These are phyloP conservation scores for Leptinotarsa defecta DNA, from an alignment of 1,140 invertebrate genomes.

Conservation along the genomic window DNA sequence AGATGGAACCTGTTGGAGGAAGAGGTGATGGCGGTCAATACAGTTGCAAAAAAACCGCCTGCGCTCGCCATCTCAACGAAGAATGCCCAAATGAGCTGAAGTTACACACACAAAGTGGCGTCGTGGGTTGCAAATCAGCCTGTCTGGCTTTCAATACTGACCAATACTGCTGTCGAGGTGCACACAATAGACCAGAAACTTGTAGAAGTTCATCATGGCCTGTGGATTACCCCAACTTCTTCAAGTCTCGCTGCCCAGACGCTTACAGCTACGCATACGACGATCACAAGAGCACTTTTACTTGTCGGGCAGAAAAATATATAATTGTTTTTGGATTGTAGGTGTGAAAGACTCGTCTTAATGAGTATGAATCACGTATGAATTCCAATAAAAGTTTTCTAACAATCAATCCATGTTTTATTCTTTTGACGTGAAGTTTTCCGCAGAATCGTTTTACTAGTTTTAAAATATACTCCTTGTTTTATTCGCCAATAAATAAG, in stretches of 20 bases:
- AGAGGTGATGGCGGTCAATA: conserved; percentile 48
- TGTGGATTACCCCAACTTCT: conserved; percentile 54
- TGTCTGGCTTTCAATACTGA: conserved; percentile 57
- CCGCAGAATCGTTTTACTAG: too few species aligned
- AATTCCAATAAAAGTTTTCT: too few species aligned
- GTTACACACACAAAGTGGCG: conserved; percentile 45
- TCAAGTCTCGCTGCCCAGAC: conserved; percentile 57
- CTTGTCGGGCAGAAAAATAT: conserved; percentile 49
- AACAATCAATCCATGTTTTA: too few species aligned
- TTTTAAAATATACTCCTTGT: too few species aligned
- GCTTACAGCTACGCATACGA: conserved; percentile 59
- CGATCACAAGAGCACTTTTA: conserved; percentile 55
- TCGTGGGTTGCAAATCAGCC: conserved; percentile 59
- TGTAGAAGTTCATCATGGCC: conserved; percentile 55
- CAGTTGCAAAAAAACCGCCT: conserved; percentile 55
- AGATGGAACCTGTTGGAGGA: conserved; percentile 49
- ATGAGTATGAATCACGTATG: too few species aligned
- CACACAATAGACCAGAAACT: conserved; percentile 50
- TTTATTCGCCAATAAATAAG: too few species aligned
- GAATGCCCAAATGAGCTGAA: conserved; percentile 53
- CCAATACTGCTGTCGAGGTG: conserved; percentile 56
- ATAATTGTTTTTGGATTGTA: conserved; percentile 40
- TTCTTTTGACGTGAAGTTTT: too few species aligned
- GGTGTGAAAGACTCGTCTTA: neutral
- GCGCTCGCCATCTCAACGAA: conserved; percentile 53